A percentile compares a stretch with the other conserved stretches of the same genome.
These are phyloP conservation scores for Trididemnum miniatum DNA, from an alignment of 23 tunicate genomes.

Conservation along the genomic window DNA sequence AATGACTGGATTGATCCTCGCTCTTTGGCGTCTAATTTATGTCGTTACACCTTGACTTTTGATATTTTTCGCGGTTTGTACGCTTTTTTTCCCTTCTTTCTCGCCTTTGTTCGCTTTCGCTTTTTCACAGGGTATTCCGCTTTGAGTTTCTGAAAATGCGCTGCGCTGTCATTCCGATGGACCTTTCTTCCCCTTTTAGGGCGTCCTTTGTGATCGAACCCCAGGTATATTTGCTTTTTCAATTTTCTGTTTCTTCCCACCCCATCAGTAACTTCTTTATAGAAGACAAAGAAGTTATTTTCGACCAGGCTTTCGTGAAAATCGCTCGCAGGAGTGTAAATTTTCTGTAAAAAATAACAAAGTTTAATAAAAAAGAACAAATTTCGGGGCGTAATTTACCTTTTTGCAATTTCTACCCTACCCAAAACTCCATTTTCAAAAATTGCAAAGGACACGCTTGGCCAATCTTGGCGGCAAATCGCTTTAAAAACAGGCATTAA, in stretches of 20 bases:
- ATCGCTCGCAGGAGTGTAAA: slow-evolving; percentile 43
- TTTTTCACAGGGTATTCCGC: slow-evolving; percentile 21
- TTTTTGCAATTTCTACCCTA: no score
- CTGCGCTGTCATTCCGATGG: slow-evolving; percentile 47
- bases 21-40: no score
- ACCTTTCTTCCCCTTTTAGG: slow-evolving; percentile 51
- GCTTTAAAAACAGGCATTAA: no score
- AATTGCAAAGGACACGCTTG: no score
- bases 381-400: no score
- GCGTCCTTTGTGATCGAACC: slow-evolving; percentile 53
- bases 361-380: no score
- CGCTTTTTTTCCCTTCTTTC: background rate
- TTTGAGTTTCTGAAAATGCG: slow-evolving; percentile 47
- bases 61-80: background rate
- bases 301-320: slow-evolving; percentile 53
- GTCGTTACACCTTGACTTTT: background rate
- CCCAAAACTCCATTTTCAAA: no score
- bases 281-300: slow-evolving; percentile 47
- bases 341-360: slow-evolving; percentile 50
- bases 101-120: background rate
- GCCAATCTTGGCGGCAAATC: no score
- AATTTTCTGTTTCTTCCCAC: background rate
- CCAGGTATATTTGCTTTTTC: slow-evolving; percentile 23
- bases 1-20: no score
- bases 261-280: background rate